Base-by-base conservation (phyloP, 2,797 vertebrate species). In the Labroides dimidiatus region DNA sequence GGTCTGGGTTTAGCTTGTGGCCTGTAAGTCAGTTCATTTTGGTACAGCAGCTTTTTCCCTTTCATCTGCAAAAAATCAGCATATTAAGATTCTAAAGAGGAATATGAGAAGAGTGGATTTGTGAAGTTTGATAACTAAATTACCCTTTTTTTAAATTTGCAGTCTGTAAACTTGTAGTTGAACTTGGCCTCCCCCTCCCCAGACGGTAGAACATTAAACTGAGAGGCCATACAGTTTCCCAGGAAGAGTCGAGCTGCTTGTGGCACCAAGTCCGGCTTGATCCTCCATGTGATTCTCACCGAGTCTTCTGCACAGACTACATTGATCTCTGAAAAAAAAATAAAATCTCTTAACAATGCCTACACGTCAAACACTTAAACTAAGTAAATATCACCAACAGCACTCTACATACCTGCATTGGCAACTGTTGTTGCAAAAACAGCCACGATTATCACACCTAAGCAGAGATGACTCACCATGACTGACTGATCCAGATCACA, bases 61-160 rank as follows among this genome's bases (percentile, higher is more conserved):
- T 77, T 93, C 0, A 87, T 12, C 93, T 94, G 76, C 6, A 24
- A n/a, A 33, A 37, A 57, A 11, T 12, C 6, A 17, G 1, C 1
- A 0, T 21, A 3, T 51, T 52, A 12, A 20, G 16, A 55, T 15
- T 21, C 2, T 2, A 0, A 8, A 7, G 10, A 10, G 13, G 4
- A 2, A 17, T 10, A 13, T 39, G 11, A 12, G 20, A 14, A 9
- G 23, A 5, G 10, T 1, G 4, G 8, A 45, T 49, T 7, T 15
- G 13, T 15, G 10, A 16, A 27, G 23, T 0, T 6, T 6, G 30
- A 2, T 11, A 33, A 43, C 5, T 9, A 17, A 6, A 13, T 66
- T 82, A 94, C 93, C 92, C 0, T 36, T 73, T 55, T 88, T 60
- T 27, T 89, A 68, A 94, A 93, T 41, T 33, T 87, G 78, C 93